These are phyloP conservation scores for Sciurus niger DNA, from an alignment of 2,113 vertebrate genomes.

Conservation along the genomic window DNA sequence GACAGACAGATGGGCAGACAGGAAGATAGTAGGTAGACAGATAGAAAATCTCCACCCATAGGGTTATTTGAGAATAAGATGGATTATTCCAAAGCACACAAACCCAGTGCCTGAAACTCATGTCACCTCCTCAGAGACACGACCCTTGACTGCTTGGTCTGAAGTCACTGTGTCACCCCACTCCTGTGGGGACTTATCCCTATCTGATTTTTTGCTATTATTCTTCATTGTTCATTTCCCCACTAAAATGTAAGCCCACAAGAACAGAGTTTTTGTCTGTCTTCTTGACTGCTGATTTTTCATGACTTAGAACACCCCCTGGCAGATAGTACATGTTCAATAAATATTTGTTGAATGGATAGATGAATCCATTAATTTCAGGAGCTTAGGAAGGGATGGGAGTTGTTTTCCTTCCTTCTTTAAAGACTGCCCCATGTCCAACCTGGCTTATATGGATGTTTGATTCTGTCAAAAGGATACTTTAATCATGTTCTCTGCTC, in stretches of 20 bases:
- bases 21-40: neutral
- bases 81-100: neutral
- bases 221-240: neutral
- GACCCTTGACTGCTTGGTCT: neutral
- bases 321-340: neutral
- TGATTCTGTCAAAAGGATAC: neutral
- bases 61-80: neutral
- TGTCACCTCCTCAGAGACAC: neutral
- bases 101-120: neutral
- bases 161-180: neutral
- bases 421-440: neutral
- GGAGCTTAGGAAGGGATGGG: neutral
- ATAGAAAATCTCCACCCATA: neutral
- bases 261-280: neutral
- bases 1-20: neutral
- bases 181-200: neutral
- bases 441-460: neutral
- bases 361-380: neutral
- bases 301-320: neutral
- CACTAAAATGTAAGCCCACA: neutral
- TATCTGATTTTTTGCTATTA: neutral
- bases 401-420: neutral
- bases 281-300: neutral
- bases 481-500: neutral
- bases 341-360: neutral